Evolutionary conservation across 2,888 invertebrate species (phyloP).

Genomic region (Nipponacmea schrenckii): DNA sequence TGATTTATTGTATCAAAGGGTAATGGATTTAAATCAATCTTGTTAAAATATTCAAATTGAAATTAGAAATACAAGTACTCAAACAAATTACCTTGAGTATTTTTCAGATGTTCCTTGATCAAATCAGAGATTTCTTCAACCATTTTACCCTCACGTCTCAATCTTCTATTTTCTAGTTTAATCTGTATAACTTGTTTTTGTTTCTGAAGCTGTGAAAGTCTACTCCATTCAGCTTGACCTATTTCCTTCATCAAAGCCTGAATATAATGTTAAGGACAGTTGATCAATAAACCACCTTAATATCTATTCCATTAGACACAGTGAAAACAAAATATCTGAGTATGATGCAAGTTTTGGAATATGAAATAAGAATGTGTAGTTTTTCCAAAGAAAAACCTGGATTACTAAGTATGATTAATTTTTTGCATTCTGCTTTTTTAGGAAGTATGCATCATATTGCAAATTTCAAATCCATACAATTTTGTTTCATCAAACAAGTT

Average conservation of each 20-base stretch:
- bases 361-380: not conserved
- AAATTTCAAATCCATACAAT: not conserved
- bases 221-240: slow-evolving; percentile 58
- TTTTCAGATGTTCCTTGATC: slow-evolving; percentile 43
- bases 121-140: slow-evolving; percentile 44
- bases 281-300: not conserved
- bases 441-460: no score
- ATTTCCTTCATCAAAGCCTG: slow-evolving; percentile 57
- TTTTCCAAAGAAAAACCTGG: not conserved
- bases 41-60: no score
- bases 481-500: no score
- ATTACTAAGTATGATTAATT: not conserved
- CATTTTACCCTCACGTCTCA: slow-evolving; percentile 48
- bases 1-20: no score
- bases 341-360: no score
- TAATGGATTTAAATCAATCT: no score
- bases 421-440: no score
- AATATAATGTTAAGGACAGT: not conserved
- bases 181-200: slow-evolving; percentile 52
- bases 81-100: slow-evolving; percentile 42
- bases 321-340: not conserved
- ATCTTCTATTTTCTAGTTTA: slow-evolving; percentile 48
- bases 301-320: no score
- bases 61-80: not conserved
- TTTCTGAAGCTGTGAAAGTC: slow-evolving; percentile 53